Percentiles rank a stretch among this genome's conserved stretches.
These are phyloP conservation scores for Xiphophorus couchianus DNA, from an alignment of 2,113 vertebrate genomes.

Conservation along the genomic window DNA sequence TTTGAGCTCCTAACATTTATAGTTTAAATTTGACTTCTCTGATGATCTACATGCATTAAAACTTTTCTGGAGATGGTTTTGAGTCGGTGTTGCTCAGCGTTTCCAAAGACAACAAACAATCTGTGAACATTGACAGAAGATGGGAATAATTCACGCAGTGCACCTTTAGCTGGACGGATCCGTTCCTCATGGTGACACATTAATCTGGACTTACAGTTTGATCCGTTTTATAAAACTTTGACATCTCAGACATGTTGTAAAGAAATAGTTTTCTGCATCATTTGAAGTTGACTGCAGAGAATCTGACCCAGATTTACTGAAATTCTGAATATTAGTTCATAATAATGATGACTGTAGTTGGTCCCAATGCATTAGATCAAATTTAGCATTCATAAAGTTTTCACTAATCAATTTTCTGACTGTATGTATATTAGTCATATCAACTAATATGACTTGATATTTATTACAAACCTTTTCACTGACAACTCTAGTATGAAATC, in stretches of 20 bases:
- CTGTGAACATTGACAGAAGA: conserved; percentile 30
- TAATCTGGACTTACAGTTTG: conserved; percentile 8
- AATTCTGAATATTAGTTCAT: too few species aligned
- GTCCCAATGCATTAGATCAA: background rate
- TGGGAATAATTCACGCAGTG: background rate
- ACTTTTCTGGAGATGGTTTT: background rate
- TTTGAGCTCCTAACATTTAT: background rate
- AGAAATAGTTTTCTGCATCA: too few species aligned
- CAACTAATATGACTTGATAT: too few species aligned
- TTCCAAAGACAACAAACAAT: background rate
- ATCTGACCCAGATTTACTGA: too few species aligned
- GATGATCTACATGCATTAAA: background rate
- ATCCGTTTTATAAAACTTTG: too few species aligned
- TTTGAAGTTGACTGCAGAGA: too few species aligned
- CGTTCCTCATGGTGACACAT: conserved; percentile 15
- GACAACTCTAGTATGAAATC: too few species aligned
- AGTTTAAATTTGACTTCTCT: background rate
- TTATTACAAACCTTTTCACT: too few species aligned
- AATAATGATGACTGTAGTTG: too few species aligned
- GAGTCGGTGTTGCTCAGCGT: background rate
- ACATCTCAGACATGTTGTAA: too few species aligned
- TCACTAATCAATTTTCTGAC: background rate
- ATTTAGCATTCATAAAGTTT: background rate
- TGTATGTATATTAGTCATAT: too few species aligned
- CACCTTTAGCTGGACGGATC: background rate